phyloP scores from a whole-genome alignment of 2,113 vertebrate genomes.

The Scytalopus superciliaris region DNA sequence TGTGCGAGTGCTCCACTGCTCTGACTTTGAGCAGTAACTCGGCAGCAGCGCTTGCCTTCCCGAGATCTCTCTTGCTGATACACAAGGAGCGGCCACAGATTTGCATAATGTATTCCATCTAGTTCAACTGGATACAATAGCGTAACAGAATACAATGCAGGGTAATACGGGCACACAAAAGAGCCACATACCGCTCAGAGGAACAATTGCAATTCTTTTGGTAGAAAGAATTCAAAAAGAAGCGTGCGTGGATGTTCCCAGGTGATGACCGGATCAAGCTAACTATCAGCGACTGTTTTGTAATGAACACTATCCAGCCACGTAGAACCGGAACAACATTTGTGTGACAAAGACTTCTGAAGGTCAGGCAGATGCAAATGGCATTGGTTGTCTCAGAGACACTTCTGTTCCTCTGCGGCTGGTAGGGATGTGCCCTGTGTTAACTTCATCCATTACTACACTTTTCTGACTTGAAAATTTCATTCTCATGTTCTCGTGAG shows the following conservation, averaged over 20 bases:
- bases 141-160: slow-evolving; percentile 7
- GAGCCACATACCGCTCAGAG: neutral
- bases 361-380: neutral
- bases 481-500: neutral
- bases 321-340: neutral
- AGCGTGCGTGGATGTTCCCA: neutral
- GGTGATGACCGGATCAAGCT: neutral
- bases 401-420: neutral
- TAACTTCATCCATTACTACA: neutral
- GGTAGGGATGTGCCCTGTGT: neutral
- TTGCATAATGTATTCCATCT: slow-evolving; percentile 57
- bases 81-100: neutral
- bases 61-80: slow-evolving; percentile 52
- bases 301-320: neutral
- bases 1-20: neutral
- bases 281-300: neutral
- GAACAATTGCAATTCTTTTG: neutral
- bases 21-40: neutral
- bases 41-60: neutral
- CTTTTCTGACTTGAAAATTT: neutral
- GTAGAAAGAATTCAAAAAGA: neutral
- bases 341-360: neutral
- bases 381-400: neutral
- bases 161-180: neutral
- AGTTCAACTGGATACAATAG: slow-evolving; percentile 46